Percentiles rank a stretch among this genome's conserved stretches.
Evolutionary conservation across 2,113 vertebrate genomes (phyloP).

Genomic region (Antechinus flavipes): DNA sequence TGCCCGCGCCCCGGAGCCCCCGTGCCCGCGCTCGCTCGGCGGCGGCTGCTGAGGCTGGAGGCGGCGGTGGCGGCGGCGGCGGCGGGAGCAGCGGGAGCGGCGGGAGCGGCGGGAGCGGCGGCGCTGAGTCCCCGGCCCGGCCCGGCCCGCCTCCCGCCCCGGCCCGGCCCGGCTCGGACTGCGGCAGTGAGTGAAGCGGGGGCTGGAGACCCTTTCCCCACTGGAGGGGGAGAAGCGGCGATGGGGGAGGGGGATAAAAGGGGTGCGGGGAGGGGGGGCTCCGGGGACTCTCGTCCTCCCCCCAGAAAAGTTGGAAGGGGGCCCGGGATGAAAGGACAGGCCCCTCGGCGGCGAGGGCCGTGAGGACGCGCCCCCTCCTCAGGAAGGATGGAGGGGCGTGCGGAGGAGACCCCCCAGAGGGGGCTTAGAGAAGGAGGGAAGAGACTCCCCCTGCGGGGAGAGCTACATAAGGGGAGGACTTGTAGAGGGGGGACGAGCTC

Average conservation of each 20-base stretch:
- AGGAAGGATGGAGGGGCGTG: background rate
- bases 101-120: too few relatives aligned
- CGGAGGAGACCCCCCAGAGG: too few relatives aligned
- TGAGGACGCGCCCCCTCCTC: too few relatives aligned
- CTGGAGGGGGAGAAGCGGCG: background rate
- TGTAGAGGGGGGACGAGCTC: too few relatives aligned
- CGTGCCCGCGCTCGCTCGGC: slow-evolving; percentile 27
- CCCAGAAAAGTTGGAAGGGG: background rate
- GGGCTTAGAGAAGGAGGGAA: too few relatives aligned
- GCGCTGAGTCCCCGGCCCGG: background rate
- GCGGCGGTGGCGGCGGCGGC: background rate
- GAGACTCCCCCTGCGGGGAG: too few relatives aligned
- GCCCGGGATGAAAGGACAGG: background rate
- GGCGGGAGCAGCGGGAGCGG: too few relatives aligned
- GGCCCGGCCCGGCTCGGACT: background rate
- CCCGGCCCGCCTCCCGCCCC: background rate
- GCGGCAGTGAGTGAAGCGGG: slow-evolving; percentile 68
- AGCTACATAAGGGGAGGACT: too few relatives aligned
- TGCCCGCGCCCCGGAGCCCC: slow-evolving; percentile 21
- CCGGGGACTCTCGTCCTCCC: too few relatives aligned
- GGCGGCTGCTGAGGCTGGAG: slow-evolving; percentile 49
- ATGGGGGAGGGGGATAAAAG: too few relatives aligned
- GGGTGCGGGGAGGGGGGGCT: too few relatives aligned
- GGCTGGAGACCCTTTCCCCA: slow-evolving; percentile 9
- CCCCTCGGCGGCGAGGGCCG: background rate